phyloP scores from a whole-genome alignment of 1,140 invertebrate species.

The Wasmannia auropunctata region DNA sequence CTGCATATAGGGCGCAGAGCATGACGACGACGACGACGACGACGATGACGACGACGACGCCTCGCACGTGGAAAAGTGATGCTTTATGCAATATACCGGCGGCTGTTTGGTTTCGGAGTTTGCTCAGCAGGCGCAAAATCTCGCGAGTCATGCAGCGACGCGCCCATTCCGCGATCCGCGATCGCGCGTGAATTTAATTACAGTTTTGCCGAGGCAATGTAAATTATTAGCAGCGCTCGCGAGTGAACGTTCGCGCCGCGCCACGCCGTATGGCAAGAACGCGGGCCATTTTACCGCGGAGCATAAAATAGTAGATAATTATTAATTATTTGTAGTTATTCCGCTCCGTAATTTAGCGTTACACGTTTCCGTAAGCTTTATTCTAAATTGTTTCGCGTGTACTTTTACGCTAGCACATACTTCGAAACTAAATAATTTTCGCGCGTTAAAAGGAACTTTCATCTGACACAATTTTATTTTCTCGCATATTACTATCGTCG shows the following conservation, averaged over 20 bases:
- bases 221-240: conserved; percentile 38
- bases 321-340: not conserved
- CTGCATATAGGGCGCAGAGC: no score
- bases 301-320: conserved; percentile 7
- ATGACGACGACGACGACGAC: no score
- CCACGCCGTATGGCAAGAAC: conserved; percentile 24
- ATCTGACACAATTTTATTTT: not conserved
- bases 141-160: conserved; percentile 31
- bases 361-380: not conserved
- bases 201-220: conserved; percentile 25
- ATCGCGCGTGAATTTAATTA: conserved; percentile 55
- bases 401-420: not conserved
- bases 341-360: not conserved
- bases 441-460: not conserved
- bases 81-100: conserved; percentile 21
- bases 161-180: conserved; percentile 35
- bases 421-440: not conserved
- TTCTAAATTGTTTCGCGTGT: not conserved
- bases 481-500: not conserved
- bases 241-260: not conserved
- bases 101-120: conserved; percentile 39
- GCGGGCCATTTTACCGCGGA: not conserved
- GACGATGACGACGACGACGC: no score
- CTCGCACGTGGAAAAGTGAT: conserved; percentile 43
- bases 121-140: conserved; percentile 31